Conservation (phyloP, 2,888 invertebrate species). For the Lottia gigantea region DNA sequence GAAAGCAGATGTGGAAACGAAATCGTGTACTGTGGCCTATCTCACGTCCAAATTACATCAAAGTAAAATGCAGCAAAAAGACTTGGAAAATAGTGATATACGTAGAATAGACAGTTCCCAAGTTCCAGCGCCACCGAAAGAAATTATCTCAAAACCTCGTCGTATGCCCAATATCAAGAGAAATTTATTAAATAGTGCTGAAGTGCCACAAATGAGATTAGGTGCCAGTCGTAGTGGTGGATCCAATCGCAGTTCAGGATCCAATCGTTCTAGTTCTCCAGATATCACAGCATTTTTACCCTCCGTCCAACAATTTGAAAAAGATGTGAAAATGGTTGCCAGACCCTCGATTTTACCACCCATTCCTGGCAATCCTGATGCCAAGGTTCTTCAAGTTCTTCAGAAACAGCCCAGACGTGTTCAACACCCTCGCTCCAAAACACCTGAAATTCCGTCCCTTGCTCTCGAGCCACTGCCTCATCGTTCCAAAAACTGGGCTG, state of each 20-base stretch:
- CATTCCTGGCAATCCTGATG: slow-evolving; percentile 13
- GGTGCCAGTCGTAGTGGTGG: slow-evolving; percentile 31
- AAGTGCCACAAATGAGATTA: slow-evolving; percentile 29
- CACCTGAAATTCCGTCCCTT: slow-evolving; percentile 46
- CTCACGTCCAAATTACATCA: slow-evolving; percentile 58
- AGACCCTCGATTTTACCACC: slow-evolving; percentile 45
- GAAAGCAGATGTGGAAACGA: slow-evolving; percentile 57
- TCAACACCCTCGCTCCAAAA: neutral
- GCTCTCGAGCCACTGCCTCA: slow-evolving; percentile 54
- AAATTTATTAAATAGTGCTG: neutral
- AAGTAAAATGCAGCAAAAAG: slow-evolving; percentile 38
- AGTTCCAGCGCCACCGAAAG: slow-evolving; percentile 45
- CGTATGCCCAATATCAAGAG: slow-evolving; percentile 22
- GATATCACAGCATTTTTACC: slow-evolving; percentile 48
- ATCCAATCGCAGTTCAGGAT: slow-evolving; percentile 28
- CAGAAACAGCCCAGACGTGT: slow-evolving; percentile 32
- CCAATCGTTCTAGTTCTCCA: slow-evolving; percentile 48
- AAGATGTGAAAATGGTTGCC: slow-evolving; percentile 26
- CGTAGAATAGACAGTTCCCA: slow-evolving; percentile 18
- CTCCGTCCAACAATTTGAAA: slow-evolving; percentile 27
- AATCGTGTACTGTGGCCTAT: slow-evolving; percentile 58
- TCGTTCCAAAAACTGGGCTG: slow-evolving; percentile 40
- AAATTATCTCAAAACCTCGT: slow-evolving; percentile 35
- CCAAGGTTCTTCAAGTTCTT: slow-evolving; percentile 39
- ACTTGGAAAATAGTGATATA: slow-evolving; percentile 8